These are phyloP conservation scores for Zhengitettix transpicula DNA, from an alignment of 2,888 invertebrate species.

Conservation along the genomic window DNA sequence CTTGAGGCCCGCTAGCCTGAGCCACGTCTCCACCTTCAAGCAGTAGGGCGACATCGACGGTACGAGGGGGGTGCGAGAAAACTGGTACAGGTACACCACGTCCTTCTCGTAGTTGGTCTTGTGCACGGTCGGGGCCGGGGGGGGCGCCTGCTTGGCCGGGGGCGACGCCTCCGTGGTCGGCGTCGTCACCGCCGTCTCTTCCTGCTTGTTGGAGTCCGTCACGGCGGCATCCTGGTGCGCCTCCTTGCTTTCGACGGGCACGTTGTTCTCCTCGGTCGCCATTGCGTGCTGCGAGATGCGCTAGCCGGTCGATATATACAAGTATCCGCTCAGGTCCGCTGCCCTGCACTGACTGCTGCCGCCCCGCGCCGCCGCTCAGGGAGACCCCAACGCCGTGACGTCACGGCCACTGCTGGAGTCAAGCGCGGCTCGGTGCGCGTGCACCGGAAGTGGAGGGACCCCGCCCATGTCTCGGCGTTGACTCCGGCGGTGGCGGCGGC, in stretches of 20 bases:
- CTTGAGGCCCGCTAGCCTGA: slow-evolving; percentile 76
- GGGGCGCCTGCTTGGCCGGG: slow-evolving; percentile 45
- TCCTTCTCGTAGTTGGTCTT: slow-evolving; percentile 83
- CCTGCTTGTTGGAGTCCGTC: slow-evolving; percentile 23
- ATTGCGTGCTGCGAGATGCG: slow-evolving; percentile 25
- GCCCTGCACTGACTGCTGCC: background rate
- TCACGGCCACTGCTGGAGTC: background rate
- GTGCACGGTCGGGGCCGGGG: slow-evolving; percentile 62
- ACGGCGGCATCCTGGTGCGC: slow-evolving; percentile 17
- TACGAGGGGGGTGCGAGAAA: slow-evolving; percentile 74
- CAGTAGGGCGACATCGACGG: slow-evolving; percentile 86
- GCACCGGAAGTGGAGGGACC: background rate
- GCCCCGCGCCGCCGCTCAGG: background rate
- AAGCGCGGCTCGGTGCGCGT: background rate
- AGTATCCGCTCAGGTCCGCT: background rate
- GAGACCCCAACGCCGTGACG: background rate
- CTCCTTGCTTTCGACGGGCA: slow-evolving; percentile 31
- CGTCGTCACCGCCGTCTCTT: slow-evolving; percentile 18
- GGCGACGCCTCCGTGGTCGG: slow-evolving; percentile 33
- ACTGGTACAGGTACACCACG: slow-evolving; percentile 85
- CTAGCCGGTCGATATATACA: background rate
- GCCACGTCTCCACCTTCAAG: slow-evolving; percentile 92
- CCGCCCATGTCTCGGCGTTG: background rate
- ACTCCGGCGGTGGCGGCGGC: no score
- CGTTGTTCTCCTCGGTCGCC: slow-evolving; percentile 63